Conservation (phyloP, 2,113 vertebrate species). For the Cyprinodon brontotheroides region DNA sequence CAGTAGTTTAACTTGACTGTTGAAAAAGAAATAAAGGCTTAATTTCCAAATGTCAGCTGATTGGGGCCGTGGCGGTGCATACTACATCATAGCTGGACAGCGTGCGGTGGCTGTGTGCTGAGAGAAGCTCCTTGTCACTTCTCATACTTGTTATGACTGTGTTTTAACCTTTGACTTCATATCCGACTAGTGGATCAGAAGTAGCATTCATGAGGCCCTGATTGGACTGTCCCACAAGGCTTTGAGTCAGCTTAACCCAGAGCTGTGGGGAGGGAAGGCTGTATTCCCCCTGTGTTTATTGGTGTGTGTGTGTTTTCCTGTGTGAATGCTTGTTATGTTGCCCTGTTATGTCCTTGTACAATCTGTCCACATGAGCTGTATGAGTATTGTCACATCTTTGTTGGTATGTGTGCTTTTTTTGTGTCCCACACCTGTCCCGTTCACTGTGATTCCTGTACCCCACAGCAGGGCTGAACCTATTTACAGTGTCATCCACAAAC, state of each 20-base stretch:
- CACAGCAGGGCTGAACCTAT: conserved; percentile 82
- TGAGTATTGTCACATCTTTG: conserved; percentile 73
- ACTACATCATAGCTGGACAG: conserved; percentile 33
- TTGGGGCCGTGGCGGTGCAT: conserved; percentile 23
- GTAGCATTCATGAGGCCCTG: conserved; percentile 60
- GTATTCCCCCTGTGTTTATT: conserved; percentile 39
- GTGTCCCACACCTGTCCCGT: conserved; percentile 76
- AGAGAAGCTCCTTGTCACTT: conserved; percentile 55
- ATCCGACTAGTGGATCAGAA: conserved; percentile 64
- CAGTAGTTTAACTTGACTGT: conserved; percentile 24
- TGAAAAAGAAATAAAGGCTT: conserved; percentile 13
- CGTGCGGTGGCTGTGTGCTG: conserved; percentile 53
- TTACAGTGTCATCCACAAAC: conserved; percentile 86
- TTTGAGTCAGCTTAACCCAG: conserved; percentile 69
- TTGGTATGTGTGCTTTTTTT: conserved; percentile 69
- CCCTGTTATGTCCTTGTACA: conserved; percentile 66
- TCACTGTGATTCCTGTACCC: conserved; percentile 84
- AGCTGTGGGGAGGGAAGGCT: conserved; percentile 52
- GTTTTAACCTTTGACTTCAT: conserved; percentile 65
- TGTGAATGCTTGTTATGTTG: conserved; percentile 42
- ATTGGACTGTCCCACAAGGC: conserved; percentile 57
- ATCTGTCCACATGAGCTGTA: conserved; percentile 68
- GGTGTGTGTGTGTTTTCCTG: conserved; percentile 31
- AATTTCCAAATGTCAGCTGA: conserved; percentile 26
- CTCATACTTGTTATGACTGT: conserved; percentile 56